phyloP scores from a whole-genome alignment of 2,797 vertebrate species.

The Crocodylus rhombifer region DNA sequence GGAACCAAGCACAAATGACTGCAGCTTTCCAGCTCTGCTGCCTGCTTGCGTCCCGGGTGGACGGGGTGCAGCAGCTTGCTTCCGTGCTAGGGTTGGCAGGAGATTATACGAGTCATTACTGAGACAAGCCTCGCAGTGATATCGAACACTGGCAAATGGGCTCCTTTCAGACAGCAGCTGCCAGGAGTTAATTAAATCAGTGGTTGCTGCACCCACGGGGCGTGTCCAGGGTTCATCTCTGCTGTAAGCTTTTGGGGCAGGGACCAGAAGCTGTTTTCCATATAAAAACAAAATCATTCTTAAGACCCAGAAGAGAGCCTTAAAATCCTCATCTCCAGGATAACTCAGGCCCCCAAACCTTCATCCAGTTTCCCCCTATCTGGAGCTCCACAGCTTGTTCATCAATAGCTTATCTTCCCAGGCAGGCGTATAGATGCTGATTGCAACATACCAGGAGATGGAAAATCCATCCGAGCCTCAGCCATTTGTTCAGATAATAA shows the following conservation, averaged over 20 bases:
- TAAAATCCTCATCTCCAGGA: too few relatives aligned
- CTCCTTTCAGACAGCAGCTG: background rate
- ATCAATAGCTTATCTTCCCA: background rate
- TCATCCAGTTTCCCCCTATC: too few relatives aligned
- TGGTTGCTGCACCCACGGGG: background rate
- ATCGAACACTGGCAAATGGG: rapidly evolving
- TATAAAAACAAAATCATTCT: background rate
- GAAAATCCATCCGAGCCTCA: background rate
- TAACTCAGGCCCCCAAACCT: too few relatives aligned
- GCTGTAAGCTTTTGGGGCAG: background rate
- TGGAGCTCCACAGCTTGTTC: background rate
- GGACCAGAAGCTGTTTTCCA: background rate
- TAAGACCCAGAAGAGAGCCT: too few relatives aligned
- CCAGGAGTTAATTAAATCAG: background rate
- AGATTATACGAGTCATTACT: background rate
- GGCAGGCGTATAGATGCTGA: background rate
- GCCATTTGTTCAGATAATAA: background rate
- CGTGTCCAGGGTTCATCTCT: background rate
- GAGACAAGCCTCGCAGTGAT: background rate
- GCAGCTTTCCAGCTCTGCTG: background rate
- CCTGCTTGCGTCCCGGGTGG: rapidly evolving
- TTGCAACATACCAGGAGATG: background rate
- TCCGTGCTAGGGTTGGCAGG: background rate
- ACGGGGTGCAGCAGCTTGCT: rapidly evolving
- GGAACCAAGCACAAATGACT: rapidly evolving